Percentiles rank a stretch among this genome's conserved stretches.
Conservation (phyloP, 1,140 invertebrate species). For the Bombus polaris region DNA sequence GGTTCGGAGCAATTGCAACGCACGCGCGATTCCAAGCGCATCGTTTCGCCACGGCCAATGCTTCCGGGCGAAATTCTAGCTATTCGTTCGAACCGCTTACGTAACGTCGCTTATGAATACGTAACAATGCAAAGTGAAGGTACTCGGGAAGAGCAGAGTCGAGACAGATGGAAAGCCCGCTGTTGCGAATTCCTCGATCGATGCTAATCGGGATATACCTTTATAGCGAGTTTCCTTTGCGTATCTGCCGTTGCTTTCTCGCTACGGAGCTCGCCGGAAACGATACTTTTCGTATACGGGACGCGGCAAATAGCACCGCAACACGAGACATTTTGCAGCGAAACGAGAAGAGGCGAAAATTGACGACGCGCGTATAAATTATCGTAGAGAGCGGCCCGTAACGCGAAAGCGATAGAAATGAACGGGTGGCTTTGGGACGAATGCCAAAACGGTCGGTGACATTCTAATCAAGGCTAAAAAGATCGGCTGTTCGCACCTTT, state of each 20-base stretch:
- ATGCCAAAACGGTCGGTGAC: slow-evolving; percentile 52
- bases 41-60: slow-evolving; percentile 19
- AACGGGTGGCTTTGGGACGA: slow-evolving; percentile 58
- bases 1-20: neutral
- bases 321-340: neutral
- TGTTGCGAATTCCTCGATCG: slow-evolving; percentile 6
- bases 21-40: slow-evolving; percentile 10
- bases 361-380: slow-evolving; percentile 33
- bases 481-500: slow-evolving; percentile 12
- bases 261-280: neutral
- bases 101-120: slow-evolving; percentile 46
- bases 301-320: no score
- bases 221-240: neutral
- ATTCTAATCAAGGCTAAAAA: slow-evolving; percentile 59
- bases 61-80: slow-evolving; percentile 39
- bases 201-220: neutral
- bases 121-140: slow-evolving; percentile 30
- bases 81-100: slow-evolving; percentile 19
- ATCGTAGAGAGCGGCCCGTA: neutral
- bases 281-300: neutral
- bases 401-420: slow-evolving; percentile 36
- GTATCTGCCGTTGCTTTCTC: neutral
- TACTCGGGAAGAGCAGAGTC: neutral
- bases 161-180: slow-evolving; percentile 13
- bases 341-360: neutral